A percentile compares a stretch with the other conserved stretches of the same genome.
Evolutionary conservation across 1,140 invertebrate species (phyloP).

Genomic region (Tetramorium parvispinum): DNA sequence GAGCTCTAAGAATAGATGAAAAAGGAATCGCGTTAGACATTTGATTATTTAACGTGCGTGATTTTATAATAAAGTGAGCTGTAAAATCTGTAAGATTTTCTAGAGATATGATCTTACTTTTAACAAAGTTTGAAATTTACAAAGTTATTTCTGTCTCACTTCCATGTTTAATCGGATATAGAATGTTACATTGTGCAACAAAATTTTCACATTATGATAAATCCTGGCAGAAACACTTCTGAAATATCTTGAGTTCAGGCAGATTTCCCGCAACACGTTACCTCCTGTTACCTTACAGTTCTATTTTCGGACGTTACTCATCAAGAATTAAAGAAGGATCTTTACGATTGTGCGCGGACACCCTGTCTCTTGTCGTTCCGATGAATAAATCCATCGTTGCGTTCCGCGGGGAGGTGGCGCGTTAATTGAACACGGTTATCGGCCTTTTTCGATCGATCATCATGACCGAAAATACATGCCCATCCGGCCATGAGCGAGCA

Average conservation of each 20-base stretch:
- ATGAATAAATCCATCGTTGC: conserved; percentile 68
- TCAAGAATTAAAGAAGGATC: conserved; percentile 19
- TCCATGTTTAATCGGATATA: conserved; percentile 7
- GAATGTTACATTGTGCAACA: not conserved
- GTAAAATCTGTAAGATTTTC: not conserved
- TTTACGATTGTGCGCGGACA: not conserved
- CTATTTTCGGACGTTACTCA: conserved; percentile 6
- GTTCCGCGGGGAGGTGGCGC: conserved; percentile 60
- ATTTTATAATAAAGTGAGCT: not conserved
- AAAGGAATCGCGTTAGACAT: not conserved
- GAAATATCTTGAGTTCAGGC: not conserved
- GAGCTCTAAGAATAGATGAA: not conserved
- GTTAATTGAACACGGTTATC: conserved; percentile 75
- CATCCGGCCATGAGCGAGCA: conserved; percentile 41
- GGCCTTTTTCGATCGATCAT: conserved; percentile 67
- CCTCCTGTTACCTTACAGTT: not conserved
- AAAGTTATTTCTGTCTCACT: not conserved
- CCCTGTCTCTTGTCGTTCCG: conserved; percentile 36
- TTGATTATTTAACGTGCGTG: not conserved
- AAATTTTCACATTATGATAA: conserved; percentile 22
- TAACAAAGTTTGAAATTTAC: not conserved
- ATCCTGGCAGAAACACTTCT: conserved; percentile 12
- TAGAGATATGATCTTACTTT: not conserved
- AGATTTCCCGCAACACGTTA: not conserved
- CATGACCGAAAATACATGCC: conserved; percentile 61